Percentiles rank a stretch among this genome's conserved stretches.
Evolutionary conservation across 2,113 vertebrate species (phyloP).

Genomic region (Entomyzon cyanotis): DNA sequence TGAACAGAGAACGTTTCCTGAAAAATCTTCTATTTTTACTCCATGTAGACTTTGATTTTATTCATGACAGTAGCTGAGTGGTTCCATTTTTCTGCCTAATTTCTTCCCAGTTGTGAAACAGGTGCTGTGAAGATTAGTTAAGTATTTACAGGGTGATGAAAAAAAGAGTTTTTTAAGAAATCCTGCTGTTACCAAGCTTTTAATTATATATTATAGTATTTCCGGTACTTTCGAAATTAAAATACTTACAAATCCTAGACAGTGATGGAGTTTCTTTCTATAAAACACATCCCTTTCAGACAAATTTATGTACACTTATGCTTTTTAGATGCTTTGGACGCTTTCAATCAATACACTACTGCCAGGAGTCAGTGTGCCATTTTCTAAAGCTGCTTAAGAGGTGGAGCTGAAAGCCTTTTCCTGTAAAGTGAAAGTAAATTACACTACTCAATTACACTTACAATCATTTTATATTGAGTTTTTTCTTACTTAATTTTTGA

Average conservation of each 20-base stretch:
- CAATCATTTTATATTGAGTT: constrained; percentile 22
- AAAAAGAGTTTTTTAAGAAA: background rate
- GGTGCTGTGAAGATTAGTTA: background rate
- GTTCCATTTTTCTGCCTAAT: background rate
- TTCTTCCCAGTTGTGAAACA: background rate
- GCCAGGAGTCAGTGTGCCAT: constrained; percentile 12
- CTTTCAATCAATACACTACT: constrained; percentile 28
- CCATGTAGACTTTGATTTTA: background rate
- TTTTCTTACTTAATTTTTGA: constrained; percentile 33
- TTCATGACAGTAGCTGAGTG: background rate
- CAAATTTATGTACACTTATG: background rate
- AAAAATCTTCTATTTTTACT: background rate
- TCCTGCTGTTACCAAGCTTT: background rate
- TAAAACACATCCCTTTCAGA: background rate
- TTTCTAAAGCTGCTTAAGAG: constrained; percentile 35
- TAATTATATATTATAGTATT: background rate
- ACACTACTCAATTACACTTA: constrained; percentile 32
- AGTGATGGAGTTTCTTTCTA: background rate
- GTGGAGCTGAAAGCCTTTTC: constrained; percentile 53
- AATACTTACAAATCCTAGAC: background rate
- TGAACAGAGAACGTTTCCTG: background rate
- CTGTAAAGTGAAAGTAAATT: constrained; percentile 61
- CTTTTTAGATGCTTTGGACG: constrained; percentile 1
- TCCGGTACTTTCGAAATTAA: background rate
- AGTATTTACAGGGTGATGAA: background rate